Base-by-base conservation (phyloP, 2,888 invertebrate genomes). In the Corbicula japonica region DNA sequence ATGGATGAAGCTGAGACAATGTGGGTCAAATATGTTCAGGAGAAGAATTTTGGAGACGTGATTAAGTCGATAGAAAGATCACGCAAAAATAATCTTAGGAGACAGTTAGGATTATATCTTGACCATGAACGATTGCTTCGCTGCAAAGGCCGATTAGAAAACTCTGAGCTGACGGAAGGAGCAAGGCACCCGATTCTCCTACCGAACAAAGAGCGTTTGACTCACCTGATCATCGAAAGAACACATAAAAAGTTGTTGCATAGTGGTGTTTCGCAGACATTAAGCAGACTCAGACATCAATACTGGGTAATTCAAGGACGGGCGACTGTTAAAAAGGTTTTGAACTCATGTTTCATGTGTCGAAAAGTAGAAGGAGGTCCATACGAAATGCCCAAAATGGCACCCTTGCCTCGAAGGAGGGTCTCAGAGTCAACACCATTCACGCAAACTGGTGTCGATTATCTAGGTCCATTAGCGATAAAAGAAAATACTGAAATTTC, bases 11-110 rank as follows among this genome's bases (percentile, higher is more conserved):
- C 73, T 34, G 65, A 73, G 32, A 50, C n/a, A 8, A 38, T 73
- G 65, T 73, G 73, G 73, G 23, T 63, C 21, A 12, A 28, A 30
- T 32, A 65, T 56, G 46, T 30, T 28, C 54, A 72, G 34, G n/a
- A 46, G n/a, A 72, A 21, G 30, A n/a, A 54, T 23, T 72, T 38
- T 30, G 10, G 21, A 1, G 44, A 73, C 26, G 58, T 65, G 28
- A 18, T 73, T 23, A 26, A 54, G 6, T n/a, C 44, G 23, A 34
- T 63, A 21, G 10, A n/a, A n/a, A 15, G 3, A 28, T 30, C 28
- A 32, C 28, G 32, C 23, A n/a, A n/a, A 35, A 65, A 73, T 30
- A 54, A 54, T 54, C 32, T 54, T 12, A 10, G 30, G 1, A 54
- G 32, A 6, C 54, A 54, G 28, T n/a, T 54, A 23, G 30, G 8